Evolutionary conservation across 2,888 invertebrate genomes (phyloP), one percentile per base, ranked within the genome.

Genomic region (Taenaris catops): DNA sequence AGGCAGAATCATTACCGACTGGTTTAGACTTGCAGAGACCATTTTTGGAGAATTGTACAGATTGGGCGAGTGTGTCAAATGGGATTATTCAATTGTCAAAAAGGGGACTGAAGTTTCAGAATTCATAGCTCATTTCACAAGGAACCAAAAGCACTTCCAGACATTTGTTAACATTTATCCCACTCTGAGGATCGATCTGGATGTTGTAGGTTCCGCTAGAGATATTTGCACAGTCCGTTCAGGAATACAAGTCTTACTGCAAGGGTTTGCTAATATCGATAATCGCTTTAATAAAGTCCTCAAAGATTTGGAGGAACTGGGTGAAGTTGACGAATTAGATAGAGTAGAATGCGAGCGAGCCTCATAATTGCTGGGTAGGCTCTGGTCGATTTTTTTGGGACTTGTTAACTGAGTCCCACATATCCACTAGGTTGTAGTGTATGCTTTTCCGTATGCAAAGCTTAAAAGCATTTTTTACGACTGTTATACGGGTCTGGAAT

Each of bases 281-380:
- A 14, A 26, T 1, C 3, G 10, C 1, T 51, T 53, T 20, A 38
- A 51, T 17, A 44, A 38, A 23, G 42, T 49, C 8, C 24, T 51
- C 3, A 12, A 32, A 14, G 27, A 48, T 25, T 23, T 49, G 8
- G 34, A 41, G 8, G 39, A 48, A 16, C 25, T 41, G 2, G 51
- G 51, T 4, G 49, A 53, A 16, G 21, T 53, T 4, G 49, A 48
- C 0, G 53, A 53, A 35, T 33, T 53, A 8, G 49, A 52, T 26
- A 27, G 46, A 6, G n/a, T n/a, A n/a, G n/a, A n/a, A n/a, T n/a
- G n/a, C n/a, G n/a, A n/a, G n/a, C n/a, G n/a, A n/a, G n/a, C n/a
- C n/a, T n/a, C n/a, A n/a, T n/a, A n/a, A n/a, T n/a, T n/a, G n/a
- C n/a, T n/a, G n/a, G n/a, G n/a, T n/a, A n/a, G n/a, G n/a, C n/a